phyloP scores from a whole-genome alignment of 37 sponge, comb jelly and placozoan species.

The Cladorhizidae sp. region DNA sequence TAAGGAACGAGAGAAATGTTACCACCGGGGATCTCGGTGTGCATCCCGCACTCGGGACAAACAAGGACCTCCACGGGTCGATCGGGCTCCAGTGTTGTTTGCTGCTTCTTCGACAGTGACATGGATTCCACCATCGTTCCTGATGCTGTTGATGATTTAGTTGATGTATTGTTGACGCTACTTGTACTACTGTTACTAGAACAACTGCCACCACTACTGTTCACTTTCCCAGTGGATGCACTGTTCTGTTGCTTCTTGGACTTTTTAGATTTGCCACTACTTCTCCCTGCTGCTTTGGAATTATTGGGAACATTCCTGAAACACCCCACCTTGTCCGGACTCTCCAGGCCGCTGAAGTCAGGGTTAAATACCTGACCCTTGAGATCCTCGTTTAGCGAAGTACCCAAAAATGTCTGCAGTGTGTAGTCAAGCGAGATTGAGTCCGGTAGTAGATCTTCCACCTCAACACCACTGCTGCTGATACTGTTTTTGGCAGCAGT shows the following conservation, averaged over 20 bases:
- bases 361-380: not conserved
- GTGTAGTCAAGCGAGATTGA: not conserved
- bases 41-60: slow-evolving; percentile 47
- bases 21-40: slow-evolving; percentile 34
- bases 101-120: not conserved
- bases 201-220: not conserved
- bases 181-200: not conserved
- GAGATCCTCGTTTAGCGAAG: not conserved
- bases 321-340: too few species aligned
- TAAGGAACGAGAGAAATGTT: slow-evolving; percentile 20
- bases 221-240: not conserved
- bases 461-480: too few species aligned
- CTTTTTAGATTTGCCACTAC: not conserved
- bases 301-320: too few species aligned
- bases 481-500: not conserved
- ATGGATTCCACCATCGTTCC: not conserved
- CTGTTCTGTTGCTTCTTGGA: not conserved
- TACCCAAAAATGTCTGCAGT: not conserved
- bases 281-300: not conserved
- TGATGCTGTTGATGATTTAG: not conserved
- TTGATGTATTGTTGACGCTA: not conserved
- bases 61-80: not conserved
- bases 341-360: not conserved
- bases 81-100: not conserved
- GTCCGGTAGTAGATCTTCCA: not conserved